These are phyloP conservation scores for Pseudorectes ferrugineus DNA, from an alignment of 2,113 vertebrate genomes.

Conservation along the genomic window DNA sequence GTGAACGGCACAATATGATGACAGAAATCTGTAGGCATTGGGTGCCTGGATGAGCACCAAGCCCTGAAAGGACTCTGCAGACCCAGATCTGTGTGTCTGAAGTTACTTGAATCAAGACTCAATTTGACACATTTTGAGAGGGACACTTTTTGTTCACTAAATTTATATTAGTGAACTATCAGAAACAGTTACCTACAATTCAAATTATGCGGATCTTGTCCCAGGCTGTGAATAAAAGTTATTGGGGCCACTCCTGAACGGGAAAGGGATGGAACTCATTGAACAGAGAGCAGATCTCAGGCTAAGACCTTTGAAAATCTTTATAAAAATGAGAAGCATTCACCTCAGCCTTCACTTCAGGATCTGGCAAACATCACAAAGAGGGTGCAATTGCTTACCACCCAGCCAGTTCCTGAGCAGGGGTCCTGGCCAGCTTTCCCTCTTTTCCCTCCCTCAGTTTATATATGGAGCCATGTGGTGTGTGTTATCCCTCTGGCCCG, in stretches of 20 bases:
- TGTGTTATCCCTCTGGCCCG: neutral
- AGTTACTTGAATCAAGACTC: neutral
- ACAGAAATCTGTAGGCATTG: neutral
- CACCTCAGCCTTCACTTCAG: neutral
- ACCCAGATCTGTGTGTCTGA: neutral
- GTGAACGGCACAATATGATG: neutral
- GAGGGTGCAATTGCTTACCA: neutral
- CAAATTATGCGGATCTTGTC: neutral
- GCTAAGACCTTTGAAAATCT: neutral
- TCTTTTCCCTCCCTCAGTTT: neutral
- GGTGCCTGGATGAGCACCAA: neutral
- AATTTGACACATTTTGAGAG: neutral
- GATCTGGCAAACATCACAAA: neutral
- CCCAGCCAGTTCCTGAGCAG: neutral
- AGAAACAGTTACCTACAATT: neutral
- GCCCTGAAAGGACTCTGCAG: neutral
- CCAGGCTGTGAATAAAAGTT: neutral
- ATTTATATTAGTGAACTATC: neutral
- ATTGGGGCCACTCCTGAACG: neutral
- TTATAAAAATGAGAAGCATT: neutral
- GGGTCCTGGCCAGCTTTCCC: neutral
- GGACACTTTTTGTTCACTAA: neutral
- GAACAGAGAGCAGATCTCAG: neutral
- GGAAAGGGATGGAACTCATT: neutral
- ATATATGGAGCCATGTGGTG: neutral